These are phyloP conservation scores for Apeira syringaria DNA, from an alignment of 2,888 invertebrate genomes.

Conservation along the genomic window DNA sequence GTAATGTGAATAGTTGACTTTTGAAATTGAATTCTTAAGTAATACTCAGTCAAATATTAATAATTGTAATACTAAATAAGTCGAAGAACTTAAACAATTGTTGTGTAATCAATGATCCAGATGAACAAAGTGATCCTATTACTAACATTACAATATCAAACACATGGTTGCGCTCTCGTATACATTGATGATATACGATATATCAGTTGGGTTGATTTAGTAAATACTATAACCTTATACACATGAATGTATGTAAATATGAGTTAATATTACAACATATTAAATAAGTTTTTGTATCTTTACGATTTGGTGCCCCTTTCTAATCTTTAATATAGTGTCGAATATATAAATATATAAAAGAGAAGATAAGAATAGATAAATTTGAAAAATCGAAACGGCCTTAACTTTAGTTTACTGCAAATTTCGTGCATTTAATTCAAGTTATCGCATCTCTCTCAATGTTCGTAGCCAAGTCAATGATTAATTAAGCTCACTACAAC, in stretches of 20 bases:
- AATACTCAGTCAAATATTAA: conserved; percentile 76
- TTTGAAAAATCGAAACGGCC: too few relatives aligned
- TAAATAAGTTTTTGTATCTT: neutral
- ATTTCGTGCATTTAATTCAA: too few relatives aligned
- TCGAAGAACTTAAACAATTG: conserved; percentile 3
- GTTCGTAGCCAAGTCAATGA: too few relatives aligned
- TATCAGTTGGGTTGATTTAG: neutral
- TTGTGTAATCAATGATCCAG: too few relatives aligned
- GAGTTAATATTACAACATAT: neutral
- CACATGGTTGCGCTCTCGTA: conserved; percentile 17
- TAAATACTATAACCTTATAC: neutral
- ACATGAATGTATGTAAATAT: neutral
- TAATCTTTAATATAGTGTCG: too few relatives aligned
- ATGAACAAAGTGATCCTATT: too few relatives aligned
- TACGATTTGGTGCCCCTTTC: too few relatives aligned
- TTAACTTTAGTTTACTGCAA: too few relatives aligned
- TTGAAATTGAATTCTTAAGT: conserved; percentile 63
- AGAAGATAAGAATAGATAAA: too few relatives aligned
- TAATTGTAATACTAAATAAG: conserved; percentile 59
- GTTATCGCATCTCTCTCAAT: too few relatives aligned
- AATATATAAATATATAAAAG: too few relatives aligned
- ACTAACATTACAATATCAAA: conserved; percentile 21
- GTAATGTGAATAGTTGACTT: conserved; percentile 50
- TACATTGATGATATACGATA: neutral
- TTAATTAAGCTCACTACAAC: too few relatives aligned